Conservation (phyloP, 2,797 vertebrate species). For the Trachops cirrhosus region DNA sequence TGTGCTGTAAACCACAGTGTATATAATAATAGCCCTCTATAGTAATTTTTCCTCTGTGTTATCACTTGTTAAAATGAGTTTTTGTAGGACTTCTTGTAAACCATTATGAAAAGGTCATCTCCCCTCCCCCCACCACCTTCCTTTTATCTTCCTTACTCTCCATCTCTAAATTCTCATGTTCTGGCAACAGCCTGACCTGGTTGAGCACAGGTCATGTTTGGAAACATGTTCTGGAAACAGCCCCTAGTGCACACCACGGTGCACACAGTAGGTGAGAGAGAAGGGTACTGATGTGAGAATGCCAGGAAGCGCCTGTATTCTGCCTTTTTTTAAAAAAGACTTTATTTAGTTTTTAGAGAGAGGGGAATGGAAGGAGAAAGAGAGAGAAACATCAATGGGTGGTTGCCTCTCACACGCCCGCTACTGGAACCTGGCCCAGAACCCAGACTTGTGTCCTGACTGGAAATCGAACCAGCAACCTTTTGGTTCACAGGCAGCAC, state of each 20-base stretch:
- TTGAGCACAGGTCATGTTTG: no score
- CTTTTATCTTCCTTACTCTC: neutral
- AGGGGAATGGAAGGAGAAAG: no score
- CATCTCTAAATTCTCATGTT: neutral
- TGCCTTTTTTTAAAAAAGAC: neutral
- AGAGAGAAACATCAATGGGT: no score
- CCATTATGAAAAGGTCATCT: neutral
- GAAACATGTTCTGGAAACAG: no score
- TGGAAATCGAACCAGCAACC: no score
- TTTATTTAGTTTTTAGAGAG: no score
- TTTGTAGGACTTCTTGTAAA: slow-evolving; percentile 14
- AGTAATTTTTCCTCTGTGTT: neutral
- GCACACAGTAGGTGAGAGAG: neutral
- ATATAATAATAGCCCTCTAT: neutral
- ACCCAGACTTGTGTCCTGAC: no score
- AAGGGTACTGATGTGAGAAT: neutral
- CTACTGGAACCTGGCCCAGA: no score
- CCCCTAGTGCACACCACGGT: neutral
- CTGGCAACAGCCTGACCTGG: neutral
- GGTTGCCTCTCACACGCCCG: no score
- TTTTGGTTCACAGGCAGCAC: no score
- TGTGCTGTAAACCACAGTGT: neutral
- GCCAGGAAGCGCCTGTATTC: neutral
- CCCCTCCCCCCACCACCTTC: no score
- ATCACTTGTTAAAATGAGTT: slow-evolving; percentile 3